Percentiles rank a stretch among this genome's conserved stretches.
phyloP scores from a whole-genome alignment of 2,888 invertebrate genomes.

The Rotaria magnacalcarata region DNA sequence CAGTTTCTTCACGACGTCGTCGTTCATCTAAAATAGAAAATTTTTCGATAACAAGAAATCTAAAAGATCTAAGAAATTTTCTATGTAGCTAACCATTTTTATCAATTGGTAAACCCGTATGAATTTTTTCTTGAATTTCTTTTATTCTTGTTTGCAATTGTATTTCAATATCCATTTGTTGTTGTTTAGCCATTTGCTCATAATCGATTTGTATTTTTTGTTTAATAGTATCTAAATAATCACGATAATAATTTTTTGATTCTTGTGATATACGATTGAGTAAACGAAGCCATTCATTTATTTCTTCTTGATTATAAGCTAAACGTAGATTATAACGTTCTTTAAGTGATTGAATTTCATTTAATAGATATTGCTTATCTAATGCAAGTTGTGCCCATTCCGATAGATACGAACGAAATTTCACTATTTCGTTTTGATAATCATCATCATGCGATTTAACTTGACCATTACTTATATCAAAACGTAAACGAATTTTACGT shows the following conservation, averaged over 20 bases:
- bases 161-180: conserved; percentile 4
- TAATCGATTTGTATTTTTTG: conserved; percentile 24
- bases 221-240: conserved; percentile 22
- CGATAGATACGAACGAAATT: conserved; percentile 1
- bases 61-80: neutral
- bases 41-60: too few species aligned
- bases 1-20: neutral
- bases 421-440: conserved; percentile 25
- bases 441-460: conserved; percentile 19
- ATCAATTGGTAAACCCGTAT: neutral
- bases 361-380: conserved; percentile 23
- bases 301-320: conserved; percentile 36
- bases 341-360: conserved; percentile 27
- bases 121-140: conserved; percentile 13
- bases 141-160: neutral
- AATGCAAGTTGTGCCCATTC: conserved; percentile 33
- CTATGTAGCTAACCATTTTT: neutral
- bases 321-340: conserved; percentile 16
- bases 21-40: neutral
- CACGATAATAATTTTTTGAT: conserved; percentile 30
- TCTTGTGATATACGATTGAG: conserved; percentile 29
- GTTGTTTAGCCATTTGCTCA: conserved; percentile 34
- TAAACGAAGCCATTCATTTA: conserved; percentile 32
- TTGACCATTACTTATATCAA: conserved; percentile 15
- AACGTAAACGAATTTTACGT: conserved; percentile 18